Evolutionary conservation across 2,113 vertebrate genomes (phyloP).

Genomic region (Brachypteracias leptosomus): DNA sequence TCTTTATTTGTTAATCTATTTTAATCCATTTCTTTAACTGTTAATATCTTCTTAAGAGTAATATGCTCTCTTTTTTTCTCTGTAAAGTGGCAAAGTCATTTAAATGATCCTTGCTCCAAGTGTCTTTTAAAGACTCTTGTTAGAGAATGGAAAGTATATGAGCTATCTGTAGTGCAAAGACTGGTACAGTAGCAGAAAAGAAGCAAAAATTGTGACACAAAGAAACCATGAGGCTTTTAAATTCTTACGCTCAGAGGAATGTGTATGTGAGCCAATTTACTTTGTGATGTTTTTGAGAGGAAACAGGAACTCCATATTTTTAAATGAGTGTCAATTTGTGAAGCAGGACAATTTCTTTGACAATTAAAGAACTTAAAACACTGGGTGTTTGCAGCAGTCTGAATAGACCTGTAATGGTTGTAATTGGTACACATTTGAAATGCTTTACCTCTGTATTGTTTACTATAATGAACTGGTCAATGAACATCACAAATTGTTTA

Average conservation of each 20-base stretch:
- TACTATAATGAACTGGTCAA: conserved; percentile 78
- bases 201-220: neutral
- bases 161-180: neutral
- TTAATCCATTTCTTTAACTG: conserved; percentile 2
- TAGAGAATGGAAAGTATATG: neutral
- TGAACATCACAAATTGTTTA: conserved; percentile 85
- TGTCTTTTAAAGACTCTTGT: neutral
- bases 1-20: neutral
- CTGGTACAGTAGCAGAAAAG: neutral
- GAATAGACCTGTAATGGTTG: neutral
- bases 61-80: neutral
- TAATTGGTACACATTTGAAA: neutral
- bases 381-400: neutral
- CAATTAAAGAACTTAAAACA: neutral
- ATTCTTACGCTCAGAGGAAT: neutral
- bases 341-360: neutral
- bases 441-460: conserved; percentile 66
- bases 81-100: neutral
- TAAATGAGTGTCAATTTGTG: neutral
- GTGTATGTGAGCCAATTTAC: neutral
- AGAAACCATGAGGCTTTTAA: neutral
- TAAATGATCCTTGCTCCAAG: neutral
- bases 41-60: neutral
- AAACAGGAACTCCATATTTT: neutral
- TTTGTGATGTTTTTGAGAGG: neutral